A percentile compares a stretch with the other conserved stretches of the same genome.
Conservation (phyloP, 2,888 invertebrate species). For the Liposcelis brunnea region DNA sequence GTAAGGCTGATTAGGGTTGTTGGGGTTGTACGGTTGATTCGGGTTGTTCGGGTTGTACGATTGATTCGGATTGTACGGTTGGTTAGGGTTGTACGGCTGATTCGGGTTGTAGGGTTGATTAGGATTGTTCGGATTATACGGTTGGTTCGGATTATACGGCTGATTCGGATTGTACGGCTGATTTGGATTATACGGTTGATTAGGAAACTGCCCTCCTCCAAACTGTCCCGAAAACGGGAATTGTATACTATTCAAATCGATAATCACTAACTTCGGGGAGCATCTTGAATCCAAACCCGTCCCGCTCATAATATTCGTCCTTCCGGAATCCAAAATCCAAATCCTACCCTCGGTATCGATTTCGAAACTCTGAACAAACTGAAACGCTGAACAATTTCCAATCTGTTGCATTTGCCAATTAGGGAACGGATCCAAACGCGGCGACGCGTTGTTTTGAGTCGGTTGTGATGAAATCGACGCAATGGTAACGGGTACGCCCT, state of each 20-base stretch:
- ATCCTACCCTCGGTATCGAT: constrained; percentile 50
- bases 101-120: neutral
- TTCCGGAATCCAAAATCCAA: constrained; percentile 52
- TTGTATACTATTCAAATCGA: constrained; percentile 37
- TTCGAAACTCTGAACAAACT: constrained; percentile 58
- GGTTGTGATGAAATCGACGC: constrained; percentile 22
- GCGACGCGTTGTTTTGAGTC: constrained; percentile 18
- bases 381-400: constrained; percentile 49
- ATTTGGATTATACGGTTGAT: neutral
- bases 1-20: neutral
- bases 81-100: neutral
- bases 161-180: constrained; percentile 4
- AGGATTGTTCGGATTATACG: neutral
- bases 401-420: constrained; percentile 48
- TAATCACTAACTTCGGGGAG: constrained; percentile 47
- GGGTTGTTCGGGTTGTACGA: neutral
- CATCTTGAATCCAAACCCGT: constrained; percentile 35
- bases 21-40: neutral
- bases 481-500: constrained; percentile 53
- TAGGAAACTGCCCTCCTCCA: neutral
- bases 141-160: neutral
- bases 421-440: constrained; percentile 45
- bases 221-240: neutral
- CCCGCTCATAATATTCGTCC: constrained; percentile 38
- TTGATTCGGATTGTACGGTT: neutral